A percentile compares a stretch with the other conserved stretches of the same genome.
Conservation (phyloP, 2,888 invertebrate species). For the Helicoverpa assulta region DNA sequence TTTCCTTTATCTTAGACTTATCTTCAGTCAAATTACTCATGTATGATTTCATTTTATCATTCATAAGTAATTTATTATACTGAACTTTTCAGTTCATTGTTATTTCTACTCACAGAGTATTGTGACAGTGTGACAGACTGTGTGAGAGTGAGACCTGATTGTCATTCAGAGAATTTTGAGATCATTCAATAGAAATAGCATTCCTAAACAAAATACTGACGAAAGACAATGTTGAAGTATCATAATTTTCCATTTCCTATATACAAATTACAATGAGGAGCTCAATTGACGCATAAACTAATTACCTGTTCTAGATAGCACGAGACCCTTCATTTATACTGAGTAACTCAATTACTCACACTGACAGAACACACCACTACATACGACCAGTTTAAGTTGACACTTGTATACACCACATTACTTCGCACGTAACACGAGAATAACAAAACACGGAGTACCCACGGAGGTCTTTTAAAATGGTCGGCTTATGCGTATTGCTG, state of each 20-base stretch:
- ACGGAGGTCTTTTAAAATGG: conserved; percentile 73
- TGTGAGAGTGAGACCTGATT: too few relatives aligned
- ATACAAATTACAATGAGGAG: conserved; percentile 54
- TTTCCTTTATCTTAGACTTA: too few relatives aligned
- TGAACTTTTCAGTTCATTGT: too few relatives aligned
- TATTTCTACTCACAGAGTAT: too few relatives aligned
- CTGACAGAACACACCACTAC: conserved; percentile 77
- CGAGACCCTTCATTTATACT: conserved; percentile 84
- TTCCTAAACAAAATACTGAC: conserved; percentile 1
- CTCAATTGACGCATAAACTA: conserved; percentile 76
- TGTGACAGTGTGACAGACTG: too few relatives aligned
- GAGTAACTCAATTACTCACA: conserved; percentile 86
- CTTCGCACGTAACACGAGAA: conserved; percentile 34
- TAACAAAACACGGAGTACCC: conserved; percentile 65
- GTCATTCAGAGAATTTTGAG: too few relatives aligned
- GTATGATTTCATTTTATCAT: too few relatives aligned
- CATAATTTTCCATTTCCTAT: conserved; percentile 51
- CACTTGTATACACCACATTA: conserved; percentile 50
- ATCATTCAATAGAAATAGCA: neutral
- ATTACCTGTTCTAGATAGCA: conserved; percentile 85
- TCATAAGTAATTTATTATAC: too few relatives aligned
- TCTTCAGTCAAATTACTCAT: too few relatives aligned
- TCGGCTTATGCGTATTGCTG: conserved; percentile 73
- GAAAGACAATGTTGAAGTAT: conserved; percentile 2
- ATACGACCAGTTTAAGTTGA: conserved; percentile 67